Conservation (phyloP, 2,888 invertebrate species). For the Drosophila nr. perissopoda region DNA sequence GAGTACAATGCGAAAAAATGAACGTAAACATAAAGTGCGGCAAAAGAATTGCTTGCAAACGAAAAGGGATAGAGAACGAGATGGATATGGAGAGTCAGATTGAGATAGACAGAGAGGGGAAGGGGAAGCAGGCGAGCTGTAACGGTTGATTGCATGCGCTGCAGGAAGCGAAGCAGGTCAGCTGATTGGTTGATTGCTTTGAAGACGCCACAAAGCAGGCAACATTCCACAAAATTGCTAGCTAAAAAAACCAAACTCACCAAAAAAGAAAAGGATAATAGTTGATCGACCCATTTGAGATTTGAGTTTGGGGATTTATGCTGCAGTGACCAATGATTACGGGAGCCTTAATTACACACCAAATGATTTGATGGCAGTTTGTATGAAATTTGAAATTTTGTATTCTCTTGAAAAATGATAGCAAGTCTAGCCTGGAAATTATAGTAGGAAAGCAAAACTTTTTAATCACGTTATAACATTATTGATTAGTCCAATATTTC, state of each 20-base stretch:
- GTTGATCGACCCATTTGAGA: conserved; percentile 24
- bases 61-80: conserved; percentile 24
- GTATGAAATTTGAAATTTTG: no score
- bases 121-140: conserved; percentile 30
- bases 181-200: conserved; percentile 77
- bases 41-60: conserved; percentile 59
- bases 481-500: background rate
- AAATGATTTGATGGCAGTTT: conserved; percentile 16
- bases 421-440: no score
- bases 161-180: conserved; percentile 65
- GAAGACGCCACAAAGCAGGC: conserved; percentile 50
- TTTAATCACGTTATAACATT: background rate
- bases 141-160: conserved; percentile 76
- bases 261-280: conserved; percentile 5
- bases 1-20: conserved; percentile 69
- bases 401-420: no score
- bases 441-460: background rate
- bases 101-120: background rate
- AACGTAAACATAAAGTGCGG: conserved; percentile 76
- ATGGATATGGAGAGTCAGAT: conserved; percentile 10
- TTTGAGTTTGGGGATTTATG: background rate
- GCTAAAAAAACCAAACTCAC: conserved; percentile 5
- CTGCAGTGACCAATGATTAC: conserved; percentile 1
- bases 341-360: conserved; percentile 22
- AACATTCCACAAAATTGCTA: conserved; percentile 33